These are phyloP conservation scores for Arion vulgaris DNA, from an alignment of 1,140 invertebrate genomes.

Conservation along the genomic window DNA sequence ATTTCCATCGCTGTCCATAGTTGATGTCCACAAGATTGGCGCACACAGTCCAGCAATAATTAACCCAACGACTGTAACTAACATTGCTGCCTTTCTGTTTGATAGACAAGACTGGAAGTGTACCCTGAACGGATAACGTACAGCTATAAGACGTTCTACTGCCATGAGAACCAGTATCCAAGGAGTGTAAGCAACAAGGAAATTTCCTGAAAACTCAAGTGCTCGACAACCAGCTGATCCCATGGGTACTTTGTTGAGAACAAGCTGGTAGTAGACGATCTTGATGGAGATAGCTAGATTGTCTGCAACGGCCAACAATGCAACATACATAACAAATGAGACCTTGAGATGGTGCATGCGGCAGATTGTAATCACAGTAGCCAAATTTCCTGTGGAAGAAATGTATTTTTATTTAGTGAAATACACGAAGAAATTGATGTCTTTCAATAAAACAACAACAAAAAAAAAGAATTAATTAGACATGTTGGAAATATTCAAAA, in stretches of 20 bases:
- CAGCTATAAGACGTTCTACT: constrained; percentile 52
- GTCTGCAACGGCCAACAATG: constrained; percentile 54
- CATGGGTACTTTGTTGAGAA: constrained; percentile 38
- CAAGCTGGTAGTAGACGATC: constrained; percentile 40
- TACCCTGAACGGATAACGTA: constrained; percentile 19
- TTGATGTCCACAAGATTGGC: constrained; percentile 36
- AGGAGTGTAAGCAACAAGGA: constrained; percentile 54
- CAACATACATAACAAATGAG: constrained; percentile 56
- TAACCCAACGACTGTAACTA: constrained; percentile 12
- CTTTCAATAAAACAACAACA: too few relatives aligned
- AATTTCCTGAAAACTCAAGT: constrained; percentile 53
- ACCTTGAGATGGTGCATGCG: constrained; percentile 50
- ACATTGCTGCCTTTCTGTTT: constrained; percentile 12
- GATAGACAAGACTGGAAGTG: constrained; percentile 17
- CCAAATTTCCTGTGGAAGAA: constrained; percentile 53
- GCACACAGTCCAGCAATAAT: constrained; percentile 29
- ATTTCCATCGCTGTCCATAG: not conserved
- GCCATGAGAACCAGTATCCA: constrained; percentile 64
- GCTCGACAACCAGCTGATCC: constrained; percentile 41
- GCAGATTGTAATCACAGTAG: constrained; percentile 53
- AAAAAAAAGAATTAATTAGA: too few relatives aligned
- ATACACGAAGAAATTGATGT: too few relatives aligned
- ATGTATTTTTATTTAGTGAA: too few relatives aligned
- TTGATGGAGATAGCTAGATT: constrained; percentile 52
- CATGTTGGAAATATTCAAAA: too few relatives aligned